Conservation (phyloP, 2,797 vertebrate species). For the Ambastaia sidthimunki region DNA sequence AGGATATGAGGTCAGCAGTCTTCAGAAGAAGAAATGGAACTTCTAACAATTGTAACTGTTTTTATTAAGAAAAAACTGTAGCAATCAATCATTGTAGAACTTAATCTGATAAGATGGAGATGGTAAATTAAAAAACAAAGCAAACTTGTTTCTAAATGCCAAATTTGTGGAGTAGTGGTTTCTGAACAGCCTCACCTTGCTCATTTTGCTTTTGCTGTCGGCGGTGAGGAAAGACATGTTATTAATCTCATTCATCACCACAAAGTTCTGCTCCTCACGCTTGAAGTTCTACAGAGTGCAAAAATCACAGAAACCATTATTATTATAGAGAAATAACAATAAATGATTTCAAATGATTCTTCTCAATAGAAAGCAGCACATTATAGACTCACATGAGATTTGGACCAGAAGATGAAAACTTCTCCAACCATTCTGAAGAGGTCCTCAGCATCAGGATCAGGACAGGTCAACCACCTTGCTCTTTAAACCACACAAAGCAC, state of each 20-base stretch:
- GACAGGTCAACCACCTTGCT: constrained; percentile 89
- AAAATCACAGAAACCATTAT: not conserved
- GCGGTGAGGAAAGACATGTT: constrained; percentile 98
- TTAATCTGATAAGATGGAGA: not conserved
- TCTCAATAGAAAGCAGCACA: not conserved
- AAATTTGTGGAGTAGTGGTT: not conserved
- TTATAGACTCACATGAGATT: constrained; percentile 86
- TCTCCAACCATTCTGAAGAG: constrained; percentile 97
- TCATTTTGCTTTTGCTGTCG: constrained; percentile 98
- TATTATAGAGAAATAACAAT: not conserved
- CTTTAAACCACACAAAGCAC: constrained; percentile 64
- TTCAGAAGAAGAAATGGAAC: constrained; percentile 2
- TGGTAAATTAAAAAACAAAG: not conserved
- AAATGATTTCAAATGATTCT: not conserved
- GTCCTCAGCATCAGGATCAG: constrained; percentile 87
- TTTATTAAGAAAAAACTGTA: not conserved
- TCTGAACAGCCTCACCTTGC: constrained; percentile 80
- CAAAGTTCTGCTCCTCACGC: constrained; percentile 93
- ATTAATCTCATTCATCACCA: constrained; percentile 98
- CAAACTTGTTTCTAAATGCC: not conserved
- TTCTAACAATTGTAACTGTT: not conserved
- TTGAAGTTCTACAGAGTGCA: constrained; percentile 77
- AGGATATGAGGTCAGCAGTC: constrained; percentile 5
- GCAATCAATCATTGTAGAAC: no score
- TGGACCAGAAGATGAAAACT: constrained; percentile 97